A percentile compares a stretch with the other conserved stretches of the same genome.
These are phyloP conservation scores for Suillia variegata DNA, from an alignment of 2,888 invertebrate genomes.

Conservation along the genomic window DNA sequence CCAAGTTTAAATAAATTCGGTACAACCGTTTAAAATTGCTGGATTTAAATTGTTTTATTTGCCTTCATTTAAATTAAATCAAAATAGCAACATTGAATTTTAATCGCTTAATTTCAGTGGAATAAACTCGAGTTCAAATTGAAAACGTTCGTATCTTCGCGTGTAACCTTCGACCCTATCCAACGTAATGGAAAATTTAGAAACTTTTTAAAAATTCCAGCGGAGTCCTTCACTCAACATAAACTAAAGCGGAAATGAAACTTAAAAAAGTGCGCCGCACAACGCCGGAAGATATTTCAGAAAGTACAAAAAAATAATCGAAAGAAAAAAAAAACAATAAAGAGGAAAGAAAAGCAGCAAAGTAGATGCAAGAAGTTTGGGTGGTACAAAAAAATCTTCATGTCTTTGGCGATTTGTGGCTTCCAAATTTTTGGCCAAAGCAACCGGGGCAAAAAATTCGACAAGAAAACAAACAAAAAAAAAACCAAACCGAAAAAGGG, in stretches of 20 bases:
- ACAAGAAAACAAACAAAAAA: slow-evolving; percentile 23
- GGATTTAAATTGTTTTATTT: too few relatives aligned
- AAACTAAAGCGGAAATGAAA: slow-evolving; percentile 3
- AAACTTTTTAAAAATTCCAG: not conserved
- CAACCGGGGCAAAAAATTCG: slow-evolving; percentile 22
- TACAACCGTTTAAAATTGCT: too few relatives aligned
- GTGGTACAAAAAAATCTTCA: slow-evolving; percentile 10
- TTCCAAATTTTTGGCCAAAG: slow-evolving; percentile 12
- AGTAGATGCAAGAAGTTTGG: too few relatives aligned
- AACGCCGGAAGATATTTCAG: not conserved
- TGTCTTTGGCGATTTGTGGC: slow-evolving; percentile 36
- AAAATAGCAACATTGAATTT: not conserved
- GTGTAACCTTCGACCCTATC: not conserved
- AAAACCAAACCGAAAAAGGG: slow-evolving; percentile 51
- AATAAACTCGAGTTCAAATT: not conserved
- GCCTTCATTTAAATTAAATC: too few relatives aligned
- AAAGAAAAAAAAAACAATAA: not conserved
- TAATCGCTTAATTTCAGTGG: not conserved
- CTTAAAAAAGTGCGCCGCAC: not conserved
- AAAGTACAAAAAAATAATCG: not conserved
- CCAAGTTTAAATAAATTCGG: too few relatives aligned
- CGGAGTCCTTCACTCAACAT: not conserved
- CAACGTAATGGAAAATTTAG: not conserved
- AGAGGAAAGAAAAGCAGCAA: not conserved
- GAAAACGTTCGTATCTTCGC: not conserved